Evolutionary conservation across 92 coral and sea anemone species (phyloP), one percentile per base, ranked within the genome.

Genomic region (Chrysogorgia sp.): DNA sequence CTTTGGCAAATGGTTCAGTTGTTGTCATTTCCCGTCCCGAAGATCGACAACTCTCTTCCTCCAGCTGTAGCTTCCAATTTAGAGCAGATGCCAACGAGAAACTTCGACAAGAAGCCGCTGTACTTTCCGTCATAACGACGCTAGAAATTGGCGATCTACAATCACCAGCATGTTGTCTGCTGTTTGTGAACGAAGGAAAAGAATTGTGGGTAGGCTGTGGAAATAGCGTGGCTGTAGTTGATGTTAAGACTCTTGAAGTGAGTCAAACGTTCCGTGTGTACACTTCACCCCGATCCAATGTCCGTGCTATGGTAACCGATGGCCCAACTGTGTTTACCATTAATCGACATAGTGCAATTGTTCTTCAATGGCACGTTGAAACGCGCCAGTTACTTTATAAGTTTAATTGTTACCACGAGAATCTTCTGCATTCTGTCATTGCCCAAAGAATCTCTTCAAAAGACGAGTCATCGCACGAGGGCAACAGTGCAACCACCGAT

Each of bases 171-270:
- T 91, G 88, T 62, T 83, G 98, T 63, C 84, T 94, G 90, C 86
- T 92, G 26, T 71, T 91, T 1, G 93, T 86, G 20, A 87, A 77
- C 3, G 79, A 84, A 12, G 82, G 78, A 61, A 81, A 65, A 52
- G 96, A 96, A 67, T 63, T 96, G 56, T 96, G 98, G 98, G 96
- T 91, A 5, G 92, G 98, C 74, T 91, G 96, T 72, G 98, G 97
- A 10, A 92, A 88, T 67, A 80, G 85, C 68, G 89, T 96, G 14
- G 87, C 85, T 15, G 86, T 89, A 15, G 57, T 96, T 21, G 92
- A 89, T 26, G 84, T 86, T 26, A 82, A 67, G 29, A 96, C 91
- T 0, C 57, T 89, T 58, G 79, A 63, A 24, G 67, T 92, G 23
- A 52, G 83, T 78, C 90, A 96, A 55, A 96, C 89, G 84, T 87